These are phyloP conservation scores for Heliconius sara DNA, from an alignment of 2,888 invertebrate genomes.

Conservation along the genomic window DNA sequence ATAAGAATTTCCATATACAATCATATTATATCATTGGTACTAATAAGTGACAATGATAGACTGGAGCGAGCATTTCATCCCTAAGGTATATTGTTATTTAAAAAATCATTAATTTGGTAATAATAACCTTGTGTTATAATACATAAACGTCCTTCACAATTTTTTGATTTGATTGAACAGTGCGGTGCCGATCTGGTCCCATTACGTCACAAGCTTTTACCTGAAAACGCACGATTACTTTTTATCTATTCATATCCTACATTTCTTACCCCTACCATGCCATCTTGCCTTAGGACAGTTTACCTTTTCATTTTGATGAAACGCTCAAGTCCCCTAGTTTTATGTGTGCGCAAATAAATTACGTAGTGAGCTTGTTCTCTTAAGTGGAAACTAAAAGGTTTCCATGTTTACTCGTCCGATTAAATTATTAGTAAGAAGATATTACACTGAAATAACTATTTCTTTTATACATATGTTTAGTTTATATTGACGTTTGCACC, in stretches of 20 bases:
- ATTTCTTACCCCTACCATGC: slow-evolving; percentile 23
- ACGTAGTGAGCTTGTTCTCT: slow-evolving; percentile 34
- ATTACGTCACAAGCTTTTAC: slow-evolving; percentile 30
- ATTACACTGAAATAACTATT: neutral
- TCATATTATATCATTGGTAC: too few species aligned
- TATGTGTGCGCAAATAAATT: slow-evolving; percentile 31
- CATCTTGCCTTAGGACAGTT: slow-evolving; percentile 34
- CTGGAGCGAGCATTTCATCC: too few species aligned
- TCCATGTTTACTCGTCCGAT: slow-evolving; percentile 34
- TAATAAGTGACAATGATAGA: too few species aligned
- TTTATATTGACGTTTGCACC: neutral
- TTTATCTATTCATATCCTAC: slow-evolving; percentile 32
- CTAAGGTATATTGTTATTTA: too few species aligned
- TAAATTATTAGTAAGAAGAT: slow-evolving; percentile 29
- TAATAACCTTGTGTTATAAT: too few species aligned
- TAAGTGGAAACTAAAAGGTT: slow-evolving; percentile 43
- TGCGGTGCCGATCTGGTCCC: slow-evolving; percentile 38
- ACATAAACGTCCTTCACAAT: too few species aligned
- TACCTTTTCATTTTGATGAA: slow-evolving; percentile 37
- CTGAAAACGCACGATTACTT: slow-evolving; percentile 35
- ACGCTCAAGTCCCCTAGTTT: slow-evolving; percentile 32
- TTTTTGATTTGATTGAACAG: neutral
- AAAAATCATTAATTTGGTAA: too few species aligned
- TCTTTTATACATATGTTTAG: neutral
- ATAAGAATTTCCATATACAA: too few species aligned